Percentiles rank a stretch among this genome's conserved stretches.
Evolutionary conservation across 2,797 vertebrate species (phyloP).

Genomic region (Mastacembelus armatus): DNA sequence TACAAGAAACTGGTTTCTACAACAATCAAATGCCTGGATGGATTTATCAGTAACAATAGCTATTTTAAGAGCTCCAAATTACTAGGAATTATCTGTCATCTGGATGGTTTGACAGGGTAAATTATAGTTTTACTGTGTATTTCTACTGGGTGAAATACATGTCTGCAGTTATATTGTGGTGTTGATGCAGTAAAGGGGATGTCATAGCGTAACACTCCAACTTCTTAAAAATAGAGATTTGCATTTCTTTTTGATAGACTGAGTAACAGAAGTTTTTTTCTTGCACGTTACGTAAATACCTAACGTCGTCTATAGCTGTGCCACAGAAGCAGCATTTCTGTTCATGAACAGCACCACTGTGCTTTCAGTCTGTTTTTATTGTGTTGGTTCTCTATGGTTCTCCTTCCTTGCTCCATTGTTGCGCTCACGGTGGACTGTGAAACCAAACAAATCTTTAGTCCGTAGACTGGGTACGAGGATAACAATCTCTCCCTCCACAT

Average conservation of each 20-base stretch:
- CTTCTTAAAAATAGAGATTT: background rate
- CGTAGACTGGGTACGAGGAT: background rate
- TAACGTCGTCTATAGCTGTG: background rate
- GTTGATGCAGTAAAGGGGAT: no score
- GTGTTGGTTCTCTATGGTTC: background rate
- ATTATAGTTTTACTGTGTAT: constrained; percentile 18
- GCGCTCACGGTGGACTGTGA: background rate
- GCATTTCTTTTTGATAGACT: background rate
- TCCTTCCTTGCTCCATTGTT: background rate
- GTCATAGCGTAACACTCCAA: background rate
- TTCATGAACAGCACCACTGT: background rate
- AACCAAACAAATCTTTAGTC: background rate
- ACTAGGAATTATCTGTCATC: background rate
- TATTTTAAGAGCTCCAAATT: constrained; percentile 10
- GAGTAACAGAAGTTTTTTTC: background rate
- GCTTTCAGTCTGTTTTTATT: constrained; percentile 8
- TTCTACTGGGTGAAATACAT: background rate
- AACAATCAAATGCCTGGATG: constrained; percentile 5
- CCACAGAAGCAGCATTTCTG: background rate
- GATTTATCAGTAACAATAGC: background rate
- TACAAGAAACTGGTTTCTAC: background rate
- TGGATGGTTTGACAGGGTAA: constrained; percentile 9
- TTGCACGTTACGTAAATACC: background rate
- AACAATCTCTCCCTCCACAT: background rate
- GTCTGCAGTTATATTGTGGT: background rate